Percentiles rank a stretch among this genome's conserved stretches.
These are phyloP conservation scores for Xenus cinereus DNA, from an alignment of 2,113 vertebrate species.

Conservation along the genomic window DNA sequence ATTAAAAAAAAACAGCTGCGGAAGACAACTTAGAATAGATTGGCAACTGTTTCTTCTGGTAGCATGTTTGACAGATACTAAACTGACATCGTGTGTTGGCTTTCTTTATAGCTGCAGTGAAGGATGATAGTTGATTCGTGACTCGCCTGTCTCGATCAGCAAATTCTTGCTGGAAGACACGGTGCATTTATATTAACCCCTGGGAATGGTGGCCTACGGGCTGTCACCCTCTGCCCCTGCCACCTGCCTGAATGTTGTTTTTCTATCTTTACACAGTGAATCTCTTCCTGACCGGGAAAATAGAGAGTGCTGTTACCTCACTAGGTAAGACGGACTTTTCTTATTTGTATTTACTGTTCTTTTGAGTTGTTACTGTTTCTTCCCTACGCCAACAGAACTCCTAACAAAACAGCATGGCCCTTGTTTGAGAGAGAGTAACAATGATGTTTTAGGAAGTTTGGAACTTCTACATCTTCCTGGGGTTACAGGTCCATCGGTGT, in stretches of 20 bases:
- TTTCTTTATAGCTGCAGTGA: background rate
- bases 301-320: constrained; percentile 74
- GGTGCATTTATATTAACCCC: background rate
- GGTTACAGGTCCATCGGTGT: background rate
- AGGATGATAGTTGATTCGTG: background rate
- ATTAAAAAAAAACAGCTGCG: background rate
- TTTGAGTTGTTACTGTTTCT: background rate
- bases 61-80: background rate
- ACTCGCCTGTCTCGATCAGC: background rate
- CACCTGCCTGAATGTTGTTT: background rate
- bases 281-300: constrained; percentile 75
- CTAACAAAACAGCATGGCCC: background rate
- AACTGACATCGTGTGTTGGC: background rate
- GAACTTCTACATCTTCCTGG: background rate
- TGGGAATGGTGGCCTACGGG: background rate
- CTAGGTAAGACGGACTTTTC: constrained; percentile 56
- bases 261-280: constrained; percentile 74
- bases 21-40: background rate
- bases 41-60: background rate
- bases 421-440: background rate
- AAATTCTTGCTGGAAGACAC: background rate
- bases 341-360: background rate
- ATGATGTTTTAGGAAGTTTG: background rate
- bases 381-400: background rate
- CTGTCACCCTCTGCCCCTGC: background rate